phyloP scores from a whole-genome alignment of 37 sponge, comb jelly and placozoan species.

The Dysidea cf. avara region DNA sequence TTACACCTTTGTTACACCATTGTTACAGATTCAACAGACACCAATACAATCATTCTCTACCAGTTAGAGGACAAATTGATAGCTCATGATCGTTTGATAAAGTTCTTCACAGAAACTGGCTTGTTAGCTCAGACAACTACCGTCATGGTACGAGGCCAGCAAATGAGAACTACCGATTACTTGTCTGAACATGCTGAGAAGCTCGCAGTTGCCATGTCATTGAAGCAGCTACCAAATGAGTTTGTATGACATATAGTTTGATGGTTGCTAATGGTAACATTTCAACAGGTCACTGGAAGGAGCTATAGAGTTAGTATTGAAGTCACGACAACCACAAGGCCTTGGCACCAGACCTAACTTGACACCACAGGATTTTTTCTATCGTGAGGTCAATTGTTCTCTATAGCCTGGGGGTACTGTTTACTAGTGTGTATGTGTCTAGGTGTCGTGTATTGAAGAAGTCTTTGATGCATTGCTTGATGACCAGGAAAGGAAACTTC shows the following conservation, averaged over 20 bases:
- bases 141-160: conserved; percentile 16
- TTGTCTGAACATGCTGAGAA: conserved; percentile 85
- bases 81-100: conserved; percentile 57
- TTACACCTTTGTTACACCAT: not conserved
- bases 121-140: conserved; percentile 50
- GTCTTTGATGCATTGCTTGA: too few species aligned
- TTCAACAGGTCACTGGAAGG: too few species aligned
- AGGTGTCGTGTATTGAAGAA: too few species aligned
- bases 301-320: too few species aligned
- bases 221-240: conserved; percentile 69
- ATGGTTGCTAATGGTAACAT: too few species aligned
- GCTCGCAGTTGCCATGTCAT: conserved; percentile 51
- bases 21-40: not conserved
- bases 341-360: too few species aligned
- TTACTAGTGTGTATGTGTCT: too few species aligned
- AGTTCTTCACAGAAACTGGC: conserved; percentile 61
- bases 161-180: conserved; percentile 30
- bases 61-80: conserved; percentile 76
- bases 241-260: conserved; percentile 16
- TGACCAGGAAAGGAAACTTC: too few species aligned
- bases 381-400: too few species aligned
- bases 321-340: too few species aligned
- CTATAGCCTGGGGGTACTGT: too few species aligned
- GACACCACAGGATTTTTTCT: too few species aligned
- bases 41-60: conserved; percentile 69